A percentile compares a stretch with the other conserved stretches of the same genome.
Conservation (phyloP, 2,888 invertebrate species). For the Drosophila fulvimacula region DNA sequence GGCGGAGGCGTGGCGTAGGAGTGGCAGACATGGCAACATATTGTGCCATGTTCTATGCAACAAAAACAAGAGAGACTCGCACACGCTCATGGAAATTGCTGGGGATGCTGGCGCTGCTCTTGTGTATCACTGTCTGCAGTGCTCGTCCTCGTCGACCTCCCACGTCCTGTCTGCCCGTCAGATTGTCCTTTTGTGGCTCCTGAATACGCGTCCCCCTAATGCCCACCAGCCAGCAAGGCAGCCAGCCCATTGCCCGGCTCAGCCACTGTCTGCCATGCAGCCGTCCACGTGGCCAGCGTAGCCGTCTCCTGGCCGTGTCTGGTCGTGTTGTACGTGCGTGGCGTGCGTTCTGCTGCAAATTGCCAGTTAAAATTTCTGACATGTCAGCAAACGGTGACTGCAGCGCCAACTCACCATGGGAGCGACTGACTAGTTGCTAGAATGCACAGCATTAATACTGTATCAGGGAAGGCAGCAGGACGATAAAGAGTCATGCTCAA, state of each 20-base stretch:
- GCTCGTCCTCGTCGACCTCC: background rate
- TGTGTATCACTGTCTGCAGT: conserved; percentile 32
- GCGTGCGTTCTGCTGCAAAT: conserved; percentile 73
- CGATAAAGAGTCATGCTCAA: background rate
- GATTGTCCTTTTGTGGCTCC: conserved; percentile 49
- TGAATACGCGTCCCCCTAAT: conserved; percentile 6
- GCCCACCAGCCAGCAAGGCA: background rate
- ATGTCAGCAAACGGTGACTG: conserved; percentile 73
- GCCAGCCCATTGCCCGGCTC: background rate
- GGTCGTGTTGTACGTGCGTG: conserved; percentile 60
- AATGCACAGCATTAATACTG: conserved; percentile 12
- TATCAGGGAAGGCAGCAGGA: background rate
- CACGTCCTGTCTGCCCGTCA: conserved; percentile 23
- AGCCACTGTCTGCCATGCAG: background rate
- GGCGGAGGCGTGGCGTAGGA: conserved; percentile 29
- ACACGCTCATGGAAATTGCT: conserved; percentile 53
- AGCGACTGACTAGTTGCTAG: conserved; percentile 8
- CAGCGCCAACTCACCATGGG: conserved; percentile 57
- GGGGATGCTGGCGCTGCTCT: conserved; percentile 43
- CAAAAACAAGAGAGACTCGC: conserved; percentile 41
- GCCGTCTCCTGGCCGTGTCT: conserved; percentile 24
- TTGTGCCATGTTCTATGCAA: conserved; percentile 73
- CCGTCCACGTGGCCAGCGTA: conserved; percentile 18
- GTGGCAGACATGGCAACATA: conserved; percentile 74
- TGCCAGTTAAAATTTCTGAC: conserved; percentile 80